These are phyloP conservation scores for Otis tarda DNA, from an alignment of 2,113 vertebrate genomes.

Conservation along the genomic window DNA sequence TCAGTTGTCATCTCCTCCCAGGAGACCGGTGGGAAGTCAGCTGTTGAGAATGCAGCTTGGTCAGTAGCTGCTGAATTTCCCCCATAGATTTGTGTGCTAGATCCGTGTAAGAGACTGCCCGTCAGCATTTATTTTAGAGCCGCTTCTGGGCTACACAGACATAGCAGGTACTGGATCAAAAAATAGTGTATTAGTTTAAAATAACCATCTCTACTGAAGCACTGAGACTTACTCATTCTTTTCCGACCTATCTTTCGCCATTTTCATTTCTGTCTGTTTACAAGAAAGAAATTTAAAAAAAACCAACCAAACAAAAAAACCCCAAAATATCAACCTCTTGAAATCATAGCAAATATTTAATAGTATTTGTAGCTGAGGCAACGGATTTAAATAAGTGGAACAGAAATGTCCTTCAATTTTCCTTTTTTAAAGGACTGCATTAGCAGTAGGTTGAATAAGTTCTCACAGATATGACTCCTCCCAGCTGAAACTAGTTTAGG, in stretches of 20 bases:
- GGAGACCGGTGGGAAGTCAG: background rate
- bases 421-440: background rate
- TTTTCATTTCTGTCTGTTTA: conserved; percentile 8
- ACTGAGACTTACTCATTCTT: background rate
- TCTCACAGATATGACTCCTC: background rate
- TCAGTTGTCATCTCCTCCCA: background rate
- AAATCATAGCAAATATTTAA: conserved; percentile 23
- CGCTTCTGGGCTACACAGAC: background rate
- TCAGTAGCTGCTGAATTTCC: background rate
- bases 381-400: background rate
- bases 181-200: background rate
- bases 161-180: background rate
- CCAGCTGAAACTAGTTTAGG: background rate
- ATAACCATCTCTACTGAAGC: background rate
- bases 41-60: background rate
- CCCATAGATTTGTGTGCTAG: background rate
- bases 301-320: too few species aligned
- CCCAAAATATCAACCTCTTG: background rate
- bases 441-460: background rate
- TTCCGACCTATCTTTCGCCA: background rate
- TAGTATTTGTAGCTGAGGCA: background rate
- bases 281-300: background rate
- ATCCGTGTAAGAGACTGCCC: background rate
- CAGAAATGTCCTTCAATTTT: background rate
- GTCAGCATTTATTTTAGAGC: background rate